Evolutionary conservation across 2,797 vertebrate species (phyloP).

Genomic region (Amazonetta brasiliensis): DNA sequence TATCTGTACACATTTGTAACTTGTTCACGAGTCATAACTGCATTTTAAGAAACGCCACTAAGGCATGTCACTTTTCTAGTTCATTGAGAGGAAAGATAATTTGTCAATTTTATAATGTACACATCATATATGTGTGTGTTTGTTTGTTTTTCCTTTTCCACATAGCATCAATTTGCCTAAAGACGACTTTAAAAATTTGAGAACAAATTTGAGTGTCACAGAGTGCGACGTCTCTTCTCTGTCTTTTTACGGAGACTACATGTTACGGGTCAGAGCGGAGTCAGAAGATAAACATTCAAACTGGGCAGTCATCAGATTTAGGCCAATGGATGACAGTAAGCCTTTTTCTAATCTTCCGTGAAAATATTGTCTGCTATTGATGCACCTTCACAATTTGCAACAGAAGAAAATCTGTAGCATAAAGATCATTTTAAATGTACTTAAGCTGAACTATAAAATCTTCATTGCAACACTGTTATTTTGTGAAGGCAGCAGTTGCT

Average conservation of each 20-base stretch:
- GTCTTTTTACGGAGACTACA: constrained; percentile 51
- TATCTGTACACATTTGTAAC: background rate
- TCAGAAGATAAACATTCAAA: constrained; percentile 1
- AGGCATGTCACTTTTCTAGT: background rate
- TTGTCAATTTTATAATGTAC: background rate
- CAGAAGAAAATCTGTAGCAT: rapidly evolving
- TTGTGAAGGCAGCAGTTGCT: background rate
- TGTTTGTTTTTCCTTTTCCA: background rate
- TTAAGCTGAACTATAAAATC: background rate
- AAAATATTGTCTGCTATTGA: background rate
- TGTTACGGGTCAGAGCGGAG: constrained; percentile 68
- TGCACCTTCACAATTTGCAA: background rate
- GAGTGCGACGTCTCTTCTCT: constrained; percentile 73
- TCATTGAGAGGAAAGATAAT: background rate
- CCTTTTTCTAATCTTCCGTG: background rate
- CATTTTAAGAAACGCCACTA: background rate
- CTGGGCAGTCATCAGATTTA: constrained; percentile 73
- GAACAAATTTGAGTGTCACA: background rate
- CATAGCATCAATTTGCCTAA: background rate
- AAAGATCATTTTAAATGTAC: background rate
- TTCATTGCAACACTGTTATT: background rate
- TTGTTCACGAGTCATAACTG: background rate
- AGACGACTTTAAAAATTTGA: background rate
- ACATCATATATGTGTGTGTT: background rate
- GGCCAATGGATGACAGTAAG: constrained; percentile 80